Percentiles rank a stretch among this genome's conserved stretches.
phyloP scores from a whole-genome alignment of 2,888 invertebrate species.

The Drosophila limbata region DNA sequence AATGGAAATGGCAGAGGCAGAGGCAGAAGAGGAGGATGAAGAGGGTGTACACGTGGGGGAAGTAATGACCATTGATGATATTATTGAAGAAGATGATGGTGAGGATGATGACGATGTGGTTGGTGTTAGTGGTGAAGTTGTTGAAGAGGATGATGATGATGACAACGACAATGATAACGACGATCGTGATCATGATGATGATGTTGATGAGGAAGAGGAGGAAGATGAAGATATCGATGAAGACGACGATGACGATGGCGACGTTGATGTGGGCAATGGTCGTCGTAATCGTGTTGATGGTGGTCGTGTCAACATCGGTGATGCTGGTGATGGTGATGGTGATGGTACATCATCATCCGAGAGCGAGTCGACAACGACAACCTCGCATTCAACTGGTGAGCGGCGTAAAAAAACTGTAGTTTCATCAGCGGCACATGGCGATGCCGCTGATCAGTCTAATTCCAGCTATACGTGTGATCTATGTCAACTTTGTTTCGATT shows the following conservation, averaged over 20 bases:
- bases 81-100: constrained; percentile 65
- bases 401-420: constrained; percentile 59
- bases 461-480: constrained; percentile 84
- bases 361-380: constrained; percentile 63
- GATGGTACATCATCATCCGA: constrained; percentile 62
- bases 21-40: constrained; percentile 37
- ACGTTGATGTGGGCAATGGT: constrained; percentile 30
- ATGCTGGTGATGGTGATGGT: constrained; percentile 36
- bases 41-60: constrained; percentile 43
- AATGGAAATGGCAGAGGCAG: constrained; percentile 39
- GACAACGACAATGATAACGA: constrained; percentile 59
- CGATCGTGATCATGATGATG: constrained; percentile 51
- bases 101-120: constrained; percentile 45
- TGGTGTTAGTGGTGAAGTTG: constrained; percentile 58
- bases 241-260: constrained; percentile 51
- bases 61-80: constrained; percentile 61
- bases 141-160: constrained; percentile 58
- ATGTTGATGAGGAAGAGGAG: constrained; percentile 47
- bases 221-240: constrained; percentile 49
- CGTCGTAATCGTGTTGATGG: constrained; percentile 25
- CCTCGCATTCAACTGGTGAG: constrained; percentile 71
- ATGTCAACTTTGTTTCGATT: constrained; percentile 84
- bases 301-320: constrained; percentile 45
- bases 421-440: constrained; percentile 48
- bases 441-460: constrained; percentile 64